Conservation (phyloP, 2,113 vertebrate genomes). For the Pipa parva region DNA sequence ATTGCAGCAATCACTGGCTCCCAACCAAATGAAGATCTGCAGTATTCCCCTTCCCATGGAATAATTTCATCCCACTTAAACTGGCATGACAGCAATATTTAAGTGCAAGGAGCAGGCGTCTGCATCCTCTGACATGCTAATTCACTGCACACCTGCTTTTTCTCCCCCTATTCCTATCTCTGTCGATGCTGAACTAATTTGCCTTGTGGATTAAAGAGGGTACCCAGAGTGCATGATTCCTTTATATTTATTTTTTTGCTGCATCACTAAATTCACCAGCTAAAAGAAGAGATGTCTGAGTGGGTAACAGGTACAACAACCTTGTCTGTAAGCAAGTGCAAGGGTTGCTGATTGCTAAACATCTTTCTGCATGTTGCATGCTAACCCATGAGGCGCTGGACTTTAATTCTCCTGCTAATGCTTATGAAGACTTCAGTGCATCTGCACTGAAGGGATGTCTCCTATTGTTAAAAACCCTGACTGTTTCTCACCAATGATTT, state of each 20-base stretch:
- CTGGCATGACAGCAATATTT: conserved; percentile 67
- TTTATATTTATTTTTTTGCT: too few species aligned
- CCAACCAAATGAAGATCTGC: conserved; percentile 71
- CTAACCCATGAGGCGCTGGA: too few species aligned
- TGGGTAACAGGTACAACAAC: conserved; percentile 50
- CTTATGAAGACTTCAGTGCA: conserved; percentile 63
- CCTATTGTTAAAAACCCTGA: conserved; percentile 78
- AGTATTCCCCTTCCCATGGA: conserved; percentile 64
- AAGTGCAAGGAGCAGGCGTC: conserved; percentile 69
- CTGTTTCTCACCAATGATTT: conserved; percentile 84
- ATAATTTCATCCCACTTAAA: conserved; percentile 67
- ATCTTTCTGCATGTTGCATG: conserved; percentile 32
- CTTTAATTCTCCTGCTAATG: too few species aligned
- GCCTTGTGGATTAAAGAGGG: conserved; percentile 49
- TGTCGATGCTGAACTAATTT: conserved; percentile 47
- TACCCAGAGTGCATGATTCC: conserved; percentile 44
- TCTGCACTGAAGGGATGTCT: conserved; percentile 80
- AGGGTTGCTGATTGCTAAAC: conserved; percentile 54
- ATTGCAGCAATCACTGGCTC: conserved; percentile 72
- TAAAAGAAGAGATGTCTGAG: conserved; percentile 56
- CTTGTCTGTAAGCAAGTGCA: conserved; percentile 31
- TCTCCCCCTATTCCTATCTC: conserved; percentile 52
- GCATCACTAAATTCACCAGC: conserved; percentile 52
- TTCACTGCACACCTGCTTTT: conserved; percentile 64
- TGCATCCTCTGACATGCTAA: conserved; percentile 70